phyloP scores from a whole-genome alignment of 2,888 invertebrate genomes.

The Abrostola tripartita region DNA sequence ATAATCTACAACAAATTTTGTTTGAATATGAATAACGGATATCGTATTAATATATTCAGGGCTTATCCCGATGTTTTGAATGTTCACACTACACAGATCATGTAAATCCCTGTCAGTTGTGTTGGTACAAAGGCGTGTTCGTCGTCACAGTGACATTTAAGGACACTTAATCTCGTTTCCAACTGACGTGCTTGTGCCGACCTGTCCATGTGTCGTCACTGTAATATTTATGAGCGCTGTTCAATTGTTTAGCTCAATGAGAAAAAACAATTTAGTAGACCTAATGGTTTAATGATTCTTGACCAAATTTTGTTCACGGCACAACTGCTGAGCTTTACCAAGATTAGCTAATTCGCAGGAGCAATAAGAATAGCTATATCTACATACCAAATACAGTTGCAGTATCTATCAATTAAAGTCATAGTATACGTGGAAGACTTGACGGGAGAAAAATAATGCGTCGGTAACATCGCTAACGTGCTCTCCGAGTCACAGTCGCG shows the following conservation, averaged over 20 bases:
- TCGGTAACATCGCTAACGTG: too few relatives aligned
- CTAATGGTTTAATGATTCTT: too few relatives aligned
- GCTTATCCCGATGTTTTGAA: constrained; percentile 34
- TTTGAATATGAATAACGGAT: constrained; percentile 26
- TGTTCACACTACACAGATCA: constrained; percentile 38
- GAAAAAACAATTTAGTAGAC: too few relatives aligned
- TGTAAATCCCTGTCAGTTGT: constrained; percentile 43
- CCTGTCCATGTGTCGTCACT: constrained; percentile 28
- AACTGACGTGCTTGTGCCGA: constrained; percentile 28
- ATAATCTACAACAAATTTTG: constrained; percentile 29
- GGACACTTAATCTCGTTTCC: constrained; percentile 42
- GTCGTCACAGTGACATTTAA: constrained; percentile 39
- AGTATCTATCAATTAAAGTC: too few relatives aligned
- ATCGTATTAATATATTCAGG: constrained; percentile 47
- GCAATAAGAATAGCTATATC: too few relatives aligned
- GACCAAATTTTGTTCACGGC: too few relatives aligned
- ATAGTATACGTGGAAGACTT: too few relatives aligned
- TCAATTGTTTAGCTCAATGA: constrained; percentile 29
- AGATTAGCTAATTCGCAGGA: too few relatives aligned
- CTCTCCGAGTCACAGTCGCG: too few relatives aligned
- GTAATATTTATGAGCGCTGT: constrained; percentile 35
- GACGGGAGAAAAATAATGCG: too few relatives aligned
- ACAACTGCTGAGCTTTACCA: too few relatives aligned
- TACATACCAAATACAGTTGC: too few relatives aligned
- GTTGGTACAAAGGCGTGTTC: constrained; percentile 30